Evolutionary conservation across 2,113 vertebrate species (phyloP).

Genomic region (Syrmaticus mikado): DNA sequence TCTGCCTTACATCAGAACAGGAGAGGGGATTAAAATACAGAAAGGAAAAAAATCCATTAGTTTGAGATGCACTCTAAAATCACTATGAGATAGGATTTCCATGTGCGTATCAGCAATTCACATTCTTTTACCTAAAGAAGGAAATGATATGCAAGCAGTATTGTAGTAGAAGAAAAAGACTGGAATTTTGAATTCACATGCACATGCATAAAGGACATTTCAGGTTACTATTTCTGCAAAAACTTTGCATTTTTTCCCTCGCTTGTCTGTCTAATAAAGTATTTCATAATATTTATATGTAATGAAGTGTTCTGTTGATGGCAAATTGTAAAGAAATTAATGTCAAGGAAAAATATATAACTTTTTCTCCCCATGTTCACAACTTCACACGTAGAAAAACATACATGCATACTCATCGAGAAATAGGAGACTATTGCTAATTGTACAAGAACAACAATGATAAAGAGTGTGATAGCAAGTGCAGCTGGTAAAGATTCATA

Average conservation of each 20-base stretch:
- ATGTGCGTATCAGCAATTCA: conserved; percentile 45
- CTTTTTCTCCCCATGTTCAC: background rate
- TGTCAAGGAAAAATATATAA: background rate
- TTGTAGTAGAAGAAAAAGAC: conserved; percentile 34
- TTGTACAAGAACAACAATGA: background rate
- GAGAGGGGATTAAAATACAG: background rate
- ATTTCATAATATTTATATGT: conserved; percentile 56
- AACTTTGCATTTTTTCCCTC: conserved; percentile 43
- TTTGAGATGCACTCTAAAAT: background rate
- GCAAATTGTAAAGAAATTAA: conserved; percentile 37
- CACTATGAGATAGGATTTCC: conserved; percentile 4
- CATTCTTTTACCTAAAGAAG: conserved; percentile 11
- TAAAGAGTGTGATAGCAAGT: background rate
- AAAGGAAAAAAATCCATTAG: background rate
- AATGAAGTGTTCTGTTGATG: background rate
- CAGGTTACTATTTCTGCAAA: conserved; percentile 50
- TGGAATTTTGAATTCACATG: background rate
- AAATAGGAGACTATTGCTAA: background rate
- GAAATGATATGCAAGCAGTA: conserved; percentile 18
- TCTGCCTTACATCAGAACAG: background rate
- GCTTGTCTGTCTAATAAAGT: conserved; percentile 8
- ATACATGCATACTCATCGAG: background rate
- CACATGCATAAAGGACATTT: background rate
- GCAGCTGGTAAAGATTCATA: background rate
- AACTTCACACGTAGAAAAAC: background rate